Evolutionary conservation across 2,888 invertebrate species (phyloP), one percentile per base, ranked within the genome.

Genomic region (Limnephilus auricula): DNA sequence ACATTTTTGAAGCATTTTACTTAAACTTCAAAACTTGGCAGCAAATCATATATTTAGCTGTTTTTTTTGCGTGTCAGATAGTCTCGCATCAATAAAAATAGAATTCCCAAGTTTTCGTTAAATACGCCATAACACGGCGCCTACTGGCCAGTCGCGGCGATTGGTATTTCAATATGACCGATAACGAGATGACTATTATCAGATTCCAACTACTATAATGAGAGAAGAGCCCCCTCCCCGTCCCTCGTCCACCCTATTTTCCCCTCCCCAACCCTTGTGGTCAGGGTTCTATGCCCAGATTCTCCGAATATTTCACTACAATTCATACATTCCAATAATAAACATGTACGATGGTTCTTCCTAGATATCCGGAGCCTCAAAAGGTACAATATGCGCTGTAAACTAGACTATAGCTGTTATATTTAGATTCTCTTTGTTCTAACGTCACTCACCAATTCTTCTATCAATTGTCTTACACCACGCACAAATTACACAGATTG

Each of bases 301-400:
- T 45, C 89, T 45, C 91, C 5, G 79, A 91, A 91, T 91, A 91
- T 89, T 92, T 91, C n/a, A 87, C 86, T 90, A 90, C 79, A 92
- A 92, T 92, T 92, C 92, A 90, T 92, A 92, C 92, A 92, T 92
- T 91, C 92, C 92, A 86, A 91, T 91, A 90, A 92, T 90, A 91
- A 92, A 90, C 92, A 91, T 84, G 90, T 79, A 87, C 80, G 30
- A 25, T n/a, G 15, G 86, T 65, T 65, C 65, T 65, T 65, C 65
- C 65, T 25, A 65, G 65, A 65, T n/a, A 2, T 25, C 9, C 25
- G 6, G n/a, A 65, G 65, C 25, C 9, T n/a, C 65, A 9, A 25
- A n/a, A n/a, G 65, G 25, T n/a, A 9, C n/a, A 65, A 25, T 5
- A 65, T 65, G 65, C 65, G 65, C 0, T 18, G 25, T 10, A 25